Evolutionary conservation across 2,888 invertebrate genomes (phyloP).

Genomic region (Erpobdella octoculata): DNA sequence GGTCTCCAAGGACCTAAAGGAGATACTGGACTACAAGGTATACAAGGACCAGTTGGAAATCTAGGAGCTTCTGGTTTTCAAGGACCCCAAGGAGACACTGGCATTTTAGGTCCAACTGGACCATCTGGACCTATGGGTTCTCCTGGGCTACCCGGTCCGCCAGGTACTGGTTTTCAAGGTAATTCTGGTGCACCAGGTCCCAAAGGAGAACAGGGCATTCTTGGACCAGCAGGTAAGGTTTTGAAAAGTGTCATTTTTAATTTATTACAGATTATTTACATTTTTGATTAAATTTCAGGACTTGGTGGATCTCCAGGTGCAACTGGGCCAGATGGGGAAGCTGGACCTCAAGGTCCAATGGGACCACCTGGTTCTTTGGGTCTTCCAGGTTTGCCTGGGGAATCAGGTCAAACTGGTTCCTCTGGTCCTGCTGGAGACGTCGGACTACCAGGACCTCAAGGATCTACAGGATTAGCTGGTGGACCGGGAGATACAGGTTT

Average conservation of each 20-base stretch:
- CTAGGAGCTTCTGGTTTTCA: constrained; percentile 33
- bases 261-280: not conserved
- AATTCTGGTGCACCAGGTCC: constrained; percentile 29
- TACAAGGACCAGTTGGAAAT: constrained; percentile 30
- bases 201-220: constrained; percentile 27
- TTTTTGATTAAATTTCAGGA: constrained; percentile 9
- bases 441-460: constrained; percentile 26
- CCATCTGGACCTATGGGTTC: constrained; percentile 24
- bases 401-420: constrained; percentile 28
- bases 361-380: constrained; percentile 26
- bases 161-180: constrained; percentile 28
- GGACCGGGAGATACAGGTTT: constrained; percentile 39
- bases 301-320: constrained; percentile 28
- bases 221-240: constrained; percentile 28
- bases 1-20: constrained; percentile 25
- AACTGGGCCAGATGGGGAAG: constrained; percentile 20
- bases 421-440: constrained; percentile 24
- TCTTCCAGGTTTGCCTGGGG: constrained; percentile 30
- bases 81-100: constrained; percentile 33
- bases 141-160: constrained; percentile 25
- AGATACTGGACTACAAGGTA: constrained; percentile 30
- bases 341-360: constrained; percentile 7
- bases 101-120: constrained; percentile 19
- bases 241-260: not conserved
- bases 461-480: constrained; percentile 22